A percentile compares a stretch with the other conserved stretches of the same genome.
Evolutionary conservation across 1,140 invertebrate species (phyloP).

Genomic region (Caenorhabditis inopinata): DNA sequence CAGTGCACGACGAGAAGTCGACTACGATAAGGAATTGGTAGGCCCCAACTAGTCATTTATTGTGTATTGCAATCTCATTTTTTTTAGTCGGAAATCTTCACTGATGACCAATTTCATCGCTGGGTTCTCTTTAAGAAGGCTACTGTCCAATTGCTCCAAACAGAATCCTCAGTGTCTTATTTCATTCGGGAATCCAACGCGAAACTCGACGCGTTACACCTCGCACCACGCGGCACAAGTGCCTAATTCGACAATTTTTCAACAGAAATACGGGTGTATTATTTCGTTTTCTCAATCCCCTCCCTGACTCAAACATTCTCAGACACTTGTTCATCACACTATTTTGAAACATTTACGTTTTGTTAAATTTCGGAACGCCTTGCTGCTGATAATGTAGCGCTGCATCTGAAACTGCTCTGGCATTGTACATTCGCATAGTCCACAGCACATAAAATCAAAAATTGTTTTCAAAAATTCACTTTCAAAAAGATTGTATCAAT

Average conservation of each 20-base stretch:
- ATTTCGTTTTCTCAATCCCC: neutral
- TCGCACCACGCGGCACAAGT: constrained; percentile 17
- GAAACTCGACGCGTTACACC: constrained; percentile 12
- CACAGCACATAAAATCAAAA: too few relatives aligned
- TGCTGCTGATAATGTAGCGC: too few relatives aligned
- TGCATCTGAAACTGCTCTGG: too few relatives aligned
- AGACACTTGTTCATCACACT: neutral
- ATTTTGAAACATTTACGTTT: neutral
- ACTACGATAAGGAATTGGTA: constrained; percentile 17
- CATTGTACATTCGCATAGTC: too few relatives aligned
- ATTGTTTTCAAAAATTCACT: too few relatives aligned
- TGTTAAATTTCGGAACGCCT: too few relatives aligned
- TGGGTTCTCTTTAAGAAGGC: neutral
- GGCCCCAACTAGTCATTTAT: neutral
- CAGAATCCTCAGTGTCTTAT: neutral
- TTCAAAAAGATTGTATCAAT: too few relatives aligned
- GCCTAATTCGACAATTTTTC: neutral
- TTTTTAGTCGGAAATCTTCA: constrained; percentile 9
- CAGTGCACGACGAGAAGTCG: neutral
- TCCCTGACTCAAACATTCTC: neutral
- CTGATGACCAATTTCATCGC: neutral
- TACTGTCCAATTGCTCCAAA: neutral
- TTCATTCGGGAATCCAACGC: constrained; percentile 8
- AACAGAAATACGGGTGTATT: neutral
- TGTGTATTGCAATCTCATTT: neutral